Base-by-base conservation (phyloP, 2,888 invertebrate genomes). In the Diplazon laetatorius region DNA sequence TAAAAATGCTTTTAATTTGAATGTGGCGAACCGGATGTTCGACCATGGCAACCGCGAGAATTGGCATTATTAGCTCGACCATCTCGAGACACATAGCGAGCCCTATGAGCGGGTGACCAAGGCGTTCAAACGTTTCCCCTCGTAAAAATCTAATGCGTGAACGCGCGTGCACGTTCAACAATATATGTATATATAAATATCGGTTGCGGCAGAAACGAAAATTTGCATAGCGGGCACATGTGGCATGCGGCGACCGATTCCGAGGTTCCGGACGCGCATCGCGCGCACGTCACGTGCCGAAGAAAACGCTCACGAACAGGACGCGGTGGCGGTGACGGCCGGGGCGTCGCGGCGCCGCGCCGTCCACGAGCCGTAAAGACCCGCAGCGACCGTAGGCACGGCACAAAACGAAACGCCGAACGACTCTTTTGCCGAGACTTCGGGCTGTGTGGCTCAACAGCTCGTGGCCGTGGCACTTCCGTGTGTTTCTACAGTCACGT, bases 1-100 rank as follows among this genome's bases (percentile, higher is more conserved):
- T 42, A 60, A 48, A 60, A 60, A 83, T 81, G 85, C 85, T 84
- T 86, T 87, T 84, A 87, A 88, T 88, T 88, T 88, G 88, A 88
- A 88, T 83, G 84, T 44, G 39, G 42, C 30, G 85, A 84, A 82
- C 88, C 87, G 87, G 87, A 87, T 86, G 85, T 84, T 55, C 55
- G 16, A 30, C 14, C n/a, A n/a, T 22, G 4, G 1, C 4, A 82
- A 59, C 80, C 79, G 75, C 55, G 78, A 73, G 76, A 52, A 78
- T 72, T 80, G 30, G 81, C 82, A 82, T 86, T 85, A 84, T 81
- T n/a, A n/a, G n/a, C 82, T 80, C 42, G 50, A 46, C 35, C n/a
- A n/a, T 35, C 42, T 39, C 30, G 52, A 30, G 62, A 65, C 20
- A n/a, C n/a, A n/a, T n/a, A n/a, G n/a, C n/a, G n/a, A 46, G 37